Evolutionary conservation across 2,797 vertebrate genomes (phyloP), one percentile per base, ranked within the genome.

Genomic region (Gouania willdenowi): DNA sequence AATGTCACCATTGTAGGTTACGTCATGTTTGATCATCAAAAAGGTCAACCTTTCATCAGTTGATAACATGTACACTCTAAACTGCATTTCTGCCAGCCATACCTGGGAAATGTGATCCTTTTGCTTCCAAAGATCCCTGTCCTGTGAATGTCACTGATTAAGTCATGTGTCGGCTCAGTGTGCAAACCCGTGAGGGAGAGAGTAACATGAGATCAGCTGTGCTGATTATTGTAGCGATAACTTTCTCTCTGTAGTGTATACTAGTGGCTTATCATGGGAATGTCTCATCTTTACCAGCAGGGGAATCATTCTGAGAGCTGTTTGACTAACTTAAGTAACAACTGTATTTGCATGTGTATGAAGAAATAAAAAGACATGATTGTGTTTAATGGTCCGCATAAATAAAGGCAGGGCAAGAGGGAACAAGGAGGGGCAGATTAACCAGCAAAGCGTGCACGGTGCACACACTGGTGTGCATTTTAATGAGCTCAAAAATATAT

Each of bases 21-120:
- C 78, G 67, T 83, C 66, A 66, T 58, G 38, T 81, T 69, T 80
- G 79, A 80, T 71, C 44, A 72, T 48, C 43, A 28, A 41, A 66
- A 67, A 76, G 71, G 72, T 79, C 60, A 41, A 51, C 53, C 67
- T 85, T 74, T 83, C 78, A 71, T 68, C 73, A 51, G 66, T 62
- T 55, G 71, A 83, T 76, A 75, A 71, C 52, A 14, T 28, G 50
- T 71, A 60, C 67, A 52, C 57, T 57, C 35, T 31, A 48, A 4
- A 28, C 26, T 13, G 32, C 76, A 83, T 81, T 81, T 78, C 71
- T 77, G 0, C 2, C 33, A 30, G 57, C 62, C 71, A 72, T 70
- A 75, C 71, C 67, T 80, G 68, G n/a, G 74, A 73, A 83, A 84
- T 46, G 31, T 35, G 64, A 83, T 77, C 67, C 54, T 16, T n/a